Evolutionary conservation across 92 coral and sea anemone genomes (phyloP).

Genomic region (Montipora capitata): DNA sequence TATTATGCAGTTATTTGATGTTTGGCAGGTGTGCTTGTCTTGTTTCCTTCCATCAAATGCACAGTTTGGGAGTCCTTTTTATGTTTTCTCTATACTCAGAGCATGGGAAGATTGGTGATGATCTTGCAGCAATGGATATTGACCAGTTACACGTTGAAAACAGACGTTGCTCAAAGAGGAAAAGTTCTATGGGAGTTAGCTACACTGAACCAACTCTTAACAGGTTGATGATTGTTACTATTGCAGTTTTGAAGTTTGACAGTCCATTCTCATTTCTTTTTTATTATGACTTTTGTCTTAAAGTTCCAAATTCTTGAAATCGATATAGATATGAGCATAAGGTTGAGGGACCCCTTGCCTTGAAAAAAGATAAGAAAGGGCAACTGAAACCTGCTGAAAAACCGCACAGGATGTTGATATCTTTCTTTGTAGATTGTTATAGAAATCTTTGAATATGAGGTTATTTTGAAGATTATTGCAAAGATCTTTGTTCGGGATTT

Average conservation of each 20-base stretch:
- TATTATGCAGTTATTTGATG: too few relatives aligned
- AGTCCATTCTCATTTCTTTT: neutral
- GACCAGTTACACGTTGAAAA: neutral
- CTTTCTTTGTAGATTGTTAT: too few relatives aligned
- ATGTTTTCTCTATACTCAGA: neutral
- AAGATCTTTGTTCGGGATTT: too few relatives aligned
- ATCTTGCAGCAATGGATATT: constrained; percentile 5
- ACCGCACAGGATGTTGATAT: too few relatives aligned
- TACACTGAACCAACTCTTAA: constrained; percentile 42
- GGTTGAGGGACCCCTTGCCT: too few relatives aligned
- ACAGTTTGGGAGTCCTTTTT: neutral
- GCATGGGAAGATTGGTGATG: neutral
- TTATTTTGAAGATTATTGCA: too few relatives aligned
- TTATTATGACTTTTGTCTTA: too few relatives aligned
- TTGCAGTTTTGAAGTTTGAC: neutral
- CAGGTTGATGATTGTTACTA: neutral
- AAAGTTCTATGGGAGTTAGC: constrained; percentile 17
- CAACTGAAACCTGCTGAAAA: too few relatives aligned
- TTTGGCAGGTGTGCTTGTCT: neutral
- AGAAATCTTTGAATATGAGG: too few relatives aligned
- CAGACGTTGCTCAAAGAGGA: constrained; percentile 32
- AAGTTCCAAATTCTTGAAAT: too few relatives aligned
- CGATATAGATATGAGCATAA: too few relatives aligned
- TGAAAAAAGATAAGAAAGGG: too few relatives aligned
- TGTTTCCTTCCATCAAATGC: neutral